These are phyloP conservation scores for Lepidotrigona ventralis DNA, from an alignment of 1,140 invertebrate genomes.

Conservation along the genomic window DNA sequence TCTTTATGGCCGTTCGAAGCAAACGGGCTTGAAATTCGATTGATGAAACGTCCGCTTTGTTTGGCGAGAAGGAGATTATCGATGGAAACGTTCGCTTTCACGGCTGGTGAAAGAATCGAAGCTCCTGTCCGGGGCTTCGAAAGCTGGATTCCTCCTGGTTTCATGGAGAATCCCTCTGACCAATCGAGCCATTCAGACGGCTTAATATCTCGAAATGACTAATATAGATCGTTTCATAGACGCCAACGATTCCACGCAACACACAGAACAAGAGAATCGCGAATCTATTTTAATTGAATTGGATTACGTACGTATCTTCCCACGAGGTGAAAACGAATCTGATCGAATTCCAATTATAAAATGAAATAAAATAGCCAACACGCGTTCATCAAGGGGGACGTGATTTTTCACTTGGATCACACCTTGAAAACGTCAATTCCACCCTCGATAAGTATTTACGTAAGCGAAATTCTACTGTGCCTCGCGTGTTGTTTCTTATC, in stretches of 20 bases:
- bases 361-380: not conserved
- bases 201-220: constrained; percentile 6
- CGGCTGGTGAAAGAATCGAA: constrained; percentile 7
- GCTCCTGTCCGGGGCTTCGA: not conserved
- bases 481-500: too few relatives aligned
- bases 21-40: constrained; percentile 19
- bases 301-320: not conserved
- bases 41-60: constrained; percentile 14
- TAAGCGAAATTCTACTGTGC: too few relatives aligned
- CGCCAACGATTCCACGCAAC: not conserved
- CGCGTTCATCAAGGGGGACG: not conserved
- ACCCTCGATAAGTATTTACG: too few relatives aligned
- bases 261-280: too few relatives aligned
- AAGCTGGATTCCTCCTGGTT: constrained; percentile 8
- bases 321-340: not conserved
- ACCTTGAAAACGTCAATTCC: too few relatives aligned
- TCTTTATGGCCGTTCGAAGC: not conserved
- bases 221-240: not conserved
- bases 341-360: not conserved
- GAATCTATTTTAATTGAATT: not conserved
- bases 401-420: not conserved
- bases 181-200: constrained; percentile 10
- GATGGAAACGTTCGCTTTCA: constrained; percentile 12
- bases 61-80: constrained; percentile 13
- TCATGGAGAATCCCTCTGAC: constrained; percentile 24